Evolutionary conservation across 30 jellyfish, hydroid and myxozoan species (phyloP).

Genomic region (Aurelia aurita complex sp. Pacific): DNA sequence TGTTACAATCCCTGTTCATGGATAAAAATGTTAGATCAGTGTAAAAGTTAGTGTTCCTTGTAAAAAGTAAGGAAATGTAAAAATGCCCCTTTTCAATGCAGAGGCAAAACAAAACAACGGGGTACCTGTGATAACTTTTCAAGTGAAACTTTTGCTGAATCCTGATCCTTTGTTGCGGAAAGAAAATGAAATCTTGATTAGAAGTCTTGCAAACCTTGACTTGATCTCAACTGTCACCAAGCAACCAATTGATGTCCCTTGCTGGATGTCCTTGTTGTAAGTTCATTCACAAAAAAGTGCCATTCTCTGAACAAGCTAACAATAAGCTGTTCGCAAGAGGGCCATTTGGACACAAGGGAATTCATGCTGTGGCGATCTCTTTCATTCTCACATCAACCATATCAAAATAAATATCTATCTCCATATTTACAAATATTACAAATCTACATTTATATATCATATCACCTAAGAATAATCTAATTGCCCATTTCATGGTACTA

Average conservation of each 20-base stretch:
- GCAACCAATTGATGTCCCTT: slow-evolving; percentile 34
- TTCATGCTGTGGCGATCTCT: slow-evolving; percentile 51
- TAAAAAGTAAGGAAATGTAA: neutral
- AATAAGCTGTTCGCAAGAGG: slow-evolving; percentile 51
- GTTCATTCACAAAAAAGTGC: neutral
- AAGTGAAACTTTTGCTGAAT: slow-evolving; percentile 65
- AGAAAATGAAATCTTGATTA: slow-evolving; percentile 54
- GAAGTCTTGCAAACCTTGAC: slow-evolving; percentile 19
- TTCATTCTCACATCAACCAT: slow-evolving; percentile 38
- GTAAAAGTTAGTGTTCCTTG: neutral
- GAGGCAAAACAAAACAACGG: slow-evolving; percentile 54
- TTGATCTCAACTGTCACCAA: slow-evolving; percentile 18
- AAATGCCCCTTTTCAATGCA: neutral
- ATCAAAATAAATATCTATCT: slow-evolving; percentile 15
- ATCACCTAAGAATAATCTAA: neutral
- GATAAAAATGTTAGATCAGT: slow-evolving; percentile 7
- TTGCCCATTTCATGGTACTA: neutral
- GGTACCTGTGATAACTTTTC: slow-evolving; percentile 75
- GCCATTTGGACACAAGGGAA: slow-evolving; percentile 68
- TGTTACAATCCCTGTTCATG: slow-evolving; percentile 8
- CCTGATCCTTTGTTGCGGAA: slow-evolving; percentile 61
- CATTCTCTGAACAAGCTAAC: slow-evolving; percentile 28
- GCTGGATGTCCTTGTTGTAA: neutral
- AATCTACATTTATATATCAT: neutral
- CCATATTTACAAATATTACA: slow-evolving; percentile 11